Conservation (phyloP, 2,797 vertebrate species). For the Poecilia velifera region DNA sequence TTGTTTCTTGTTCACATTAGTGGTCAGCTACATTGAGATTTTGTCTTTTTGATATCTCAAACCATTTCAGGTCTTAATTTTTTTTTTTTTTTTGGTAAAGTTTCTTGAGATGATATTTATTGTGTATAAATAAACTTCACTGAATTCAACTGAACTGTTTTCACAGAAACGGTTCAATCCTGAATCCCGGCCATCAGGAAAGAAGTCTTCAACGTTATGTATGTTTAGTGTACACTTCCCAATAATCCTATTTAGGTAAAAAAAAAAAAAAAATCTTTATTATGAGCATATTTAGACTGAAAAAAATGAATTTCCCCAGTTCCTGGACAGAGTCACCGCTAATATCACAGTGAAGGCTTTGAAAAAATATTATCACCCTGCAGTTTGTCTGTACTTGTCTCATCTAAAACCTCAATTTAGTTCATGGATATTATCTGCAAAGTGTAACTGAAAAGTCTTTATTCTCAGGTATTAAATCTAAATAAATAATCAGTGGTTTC, state of each 20-base stretch:
- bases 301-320: constrained; percentile 33
- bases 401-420: background rate
- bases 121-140: no score
- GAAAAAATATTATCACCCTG: constrained; percentile 7
- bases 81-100: no score
- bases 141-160: no score
- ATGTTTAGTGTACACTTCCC: background rate
- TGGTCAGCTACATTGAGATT: background rate
- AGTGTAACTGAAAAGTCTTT: background rate
- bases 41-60: background rate
- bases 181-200: background rate
- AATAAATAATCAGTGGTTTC: background rate
- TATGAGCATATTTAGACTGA: background rate
- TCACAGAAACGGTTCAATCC: background rate
- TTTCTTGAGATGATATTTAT: no score
- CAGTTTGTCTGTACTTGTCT: constrained; percentile 7
- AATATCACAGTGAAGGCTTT: constrained; percentile 18
- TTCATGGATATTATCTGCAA: background rate
- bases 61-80: background rate
- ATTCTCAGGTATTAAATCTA: background rate
- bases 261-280: background rate
- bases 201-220: background rate
- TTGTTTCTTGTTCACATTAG: background rate
- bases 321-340: constrained; percentile 17
- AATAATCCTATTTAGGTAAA: background rate